Percentiles rank a stretch among this genome's conserved stretches.
These are phyloP conservation scores for Diuraphis noxia DNA, from an alignment of 1,140 invertebrate species.

Conservation along the genomic window DNA sequence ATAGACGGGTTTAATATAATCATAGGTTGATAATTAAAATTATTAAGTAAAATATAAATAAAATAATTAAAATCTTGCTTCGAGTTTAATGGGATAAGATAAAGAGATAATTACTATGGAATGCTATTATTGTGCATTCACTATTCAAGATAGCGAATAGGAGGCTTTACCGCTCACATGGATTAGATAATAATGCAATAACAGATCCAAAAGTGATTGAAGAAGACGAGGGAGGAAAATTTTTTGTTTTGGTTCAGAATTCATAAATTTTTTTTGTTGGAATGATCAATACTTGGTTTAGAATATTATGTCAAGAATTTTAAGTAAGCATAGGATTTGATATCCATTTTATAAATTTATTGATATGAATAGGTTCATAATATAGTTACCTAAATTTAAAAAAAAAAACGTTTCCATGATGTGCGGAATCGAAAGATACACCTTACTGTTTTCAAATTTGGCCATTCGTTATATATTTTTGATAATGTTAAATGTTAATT, in stretches of 20 bases:
- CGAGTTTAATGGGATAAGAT: neutral
- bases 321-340: no score
- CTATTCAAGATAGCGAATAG: no score
- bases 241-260: no score
- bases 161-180: neutral
- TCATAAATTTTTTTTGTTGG: neutral
- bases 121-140: neutral
- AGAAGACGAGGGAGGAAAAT: neutral
- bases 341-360: neutral
- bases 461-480: neutral
- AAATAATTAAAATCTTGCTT: neutral
- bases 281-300: neutral
- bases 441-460: neutral
- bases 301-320: no score
- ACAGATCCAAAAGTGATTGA: neutral
- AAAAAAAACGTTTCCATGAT: neutral
- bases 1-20: neutral
- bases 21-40: neutral
- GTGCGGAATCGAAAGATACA: neutral
- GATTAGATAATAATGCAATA: neutral
- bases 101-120: neutral
- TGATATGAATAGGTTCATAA: neutral
- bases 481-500: neutral
- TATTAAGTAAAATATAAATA: neutral
- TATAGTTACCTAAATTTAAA: neutral